A percentile compares a stretch with the other conserved stretches of the same genome.
These are phyloP conservation scores for Triplophysa dalaica DNA, from an alignment of 2,113 vertebrate genomes.

Conservation along the genomic window DNA sequence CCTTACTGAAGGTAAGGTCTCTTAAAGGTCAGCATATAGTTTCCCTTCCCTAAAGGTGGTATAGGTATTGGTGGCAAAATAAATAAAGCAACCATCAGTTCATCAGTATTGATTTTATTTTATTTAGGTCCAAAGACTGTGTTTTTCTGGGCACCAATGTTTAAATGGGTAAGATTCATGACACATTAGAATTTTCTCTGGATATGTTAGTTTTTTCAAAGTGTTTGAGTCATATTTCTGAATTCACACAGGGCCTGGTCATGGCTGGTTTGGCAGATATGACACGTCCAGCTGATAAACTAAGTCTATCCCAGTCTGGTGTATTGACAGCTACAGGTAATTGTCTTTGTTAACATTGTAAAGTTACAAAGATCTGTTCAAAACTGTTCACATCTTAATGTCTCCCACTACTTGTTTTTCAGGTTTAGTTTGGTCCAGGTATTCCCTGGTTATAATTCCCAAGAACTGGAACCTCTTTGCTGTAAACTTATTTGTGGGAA, in stretches of 20 bases:
- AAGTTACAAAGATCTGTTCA: not conserved
- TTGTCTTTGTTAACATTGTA: not conserved
- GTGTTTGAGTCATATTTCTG: not conserved
- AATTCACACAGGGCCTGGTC: conserved; percentile 83
- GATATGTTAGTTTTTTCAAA: not conserved
- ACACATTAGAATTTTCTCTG: not conserved
- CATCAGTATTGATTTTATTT: conserved; percentile 38
- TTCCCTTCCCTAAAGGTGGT: not conserved
- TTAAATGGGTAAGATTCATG: conserved; percentile 90
- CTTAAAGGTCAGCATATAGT: not conserved
- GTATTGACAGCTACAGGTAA: conserved; percentile 94
- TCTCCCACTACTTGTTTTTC: conserved; percentile 24
- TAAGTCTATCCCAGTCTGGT: conserved; percentile 88
- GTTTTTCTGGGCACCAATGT: conserved; percentile 98
- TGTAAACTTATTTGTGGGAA: conserved; percentile 95
- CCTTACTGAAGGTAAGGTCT: not conserved
- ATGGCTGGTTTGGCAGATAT: conserved; percentile 91
- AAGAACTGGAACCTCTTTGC: conserved; percentile 98
- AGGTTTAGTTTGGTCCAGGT: conserved; percentile 98
- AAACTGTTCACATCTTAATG: not conserved
- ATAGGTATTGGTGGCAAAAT: not conserved
- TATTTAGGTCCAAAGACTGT: conserved; percentile 91
- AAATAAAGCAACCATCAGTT: not conserved
- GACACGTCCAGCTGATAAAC: conserved; percentile 93
- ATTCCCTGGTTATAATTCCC: conserved; percentile 96